A percentile compares a stretch with the other conserved stretches of the same genome.
phyloP scores from a whole-genome alignment of 1,140 invertebrate genomes.

The Drosophila repletoides region DNA sequence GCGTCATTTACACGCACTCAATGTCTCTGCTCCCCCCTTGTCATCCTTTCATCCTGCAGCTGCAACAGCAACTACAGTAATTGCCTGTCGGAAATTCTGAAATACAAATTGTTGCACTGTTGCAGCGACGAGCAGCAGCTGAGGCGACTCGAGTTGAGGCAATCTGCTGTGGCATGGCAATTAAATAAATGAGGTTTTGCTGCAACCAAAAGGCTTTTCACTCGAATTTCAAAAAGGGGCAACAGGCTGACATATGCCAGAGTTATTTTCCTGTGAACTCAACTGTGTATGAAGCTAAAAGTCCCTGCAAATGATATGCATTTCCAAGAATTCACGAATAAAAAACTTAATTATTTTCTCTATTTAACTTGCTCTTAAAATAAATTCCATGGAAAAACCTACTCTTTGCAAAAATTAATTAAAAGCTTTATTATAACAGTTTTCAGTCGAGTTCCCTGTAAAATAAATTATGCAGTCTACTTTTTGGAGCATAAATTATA shows the following conservation, averaged over 20 bases:
- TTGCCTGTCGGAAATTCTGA: background rate
- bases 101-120: constrained; percentile 26
- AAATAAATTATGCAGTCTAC: too few relatives aligned
- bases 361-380: background rate
- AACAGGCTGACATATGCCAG: background rate
- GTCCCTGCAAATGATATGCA: too few relatives aligned
- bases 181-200: constrained; percentile 22
- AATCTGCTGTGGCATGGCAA: constrained; percentile 10
- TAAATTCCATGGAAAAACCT: too few relatives aligned
- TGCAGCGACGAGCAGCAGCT: too few relatives aligned
- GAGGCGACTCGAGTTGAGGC: too few relatives aligned
- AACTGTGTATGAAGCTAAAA: too few relatives aligned
- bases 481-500: too few relatives aligned
- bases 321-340: too few relatives aligned
- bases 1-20: background rate
- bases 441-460: too few relatives aligned
- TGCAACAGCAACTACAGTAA: constrained; percentile 10
- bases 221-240: background rate
- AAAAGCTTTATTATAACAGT: too few relatives aligned
- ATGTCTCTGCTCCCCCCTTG: background rate
- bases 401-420: too few relatives aligned
- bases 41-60: background rate
- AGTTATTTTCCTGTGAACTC: too few relatives aligned
- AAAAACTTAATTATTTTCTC: background rate
- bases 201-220: background rate